Base-by-base conservation (phyloP, 1,140 invertebrate genomes). In the Oryctes rhinoceros region DNA sequence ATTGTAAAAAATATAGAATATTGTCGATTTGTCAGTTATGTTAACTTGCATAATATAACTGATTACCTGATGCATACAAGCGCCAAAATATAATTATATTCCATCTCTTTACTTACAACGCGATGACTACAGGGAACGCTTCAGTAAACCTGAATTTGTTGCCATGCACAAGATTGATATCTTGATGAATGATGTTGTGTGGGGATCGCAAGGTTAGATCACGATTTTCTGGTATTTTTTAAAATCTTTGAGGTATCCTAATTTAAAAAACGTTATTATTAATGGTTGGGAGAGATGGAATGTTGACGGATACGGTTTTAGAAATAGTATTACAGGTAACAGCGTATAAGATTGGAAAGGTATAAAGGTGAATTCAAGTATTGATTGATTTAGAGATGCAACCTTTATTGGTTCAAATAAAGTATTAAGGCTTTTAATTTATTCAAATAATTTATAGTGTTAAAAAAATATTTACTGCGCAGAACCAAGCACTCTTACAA, bases 161-260 rank as follows among this genome's bases (percentile, higher is more conserved):
- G 65, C 9, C 65, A 71, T 71, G 65, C 35, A 71, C 65, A 71
- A 71, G 65, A 71, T 71, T 24, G 65, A 30, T 71, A 71, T 71
- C 65, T 71, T 71, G 65, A 71, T 71, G 24, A 71, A 71, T 71
- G 15, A 20, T 71, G 20, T 30, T 71, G 65, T 37, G 24, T 24
- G 18, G 18, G 18, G 24, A 35, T 71, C 24, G 65, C 65, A 15
- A 71, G 65, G 35, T 24, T 71, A 35, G 13, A 71, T 71, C 65
- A 71, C 65, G 65, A 71, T 71, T 71, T 71, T 71, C 65, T 71
- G 65, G 24, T 71, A 44, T 35, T 71, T 71, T 37, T 13, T 37
- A 71, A 71, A 71, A 13, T 9, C 20, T 10, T 37, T 15, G 20
- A 9, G 7, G 35, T 9, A 35, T 18, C 53, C 7, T 15, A 71